A percentile compares a stretch with the other conserved stretches of the same genome.
phyloP scores from a whole-genome alignment of 2,797 vertebrate species.

The Antennarius maculatus region DNA sequence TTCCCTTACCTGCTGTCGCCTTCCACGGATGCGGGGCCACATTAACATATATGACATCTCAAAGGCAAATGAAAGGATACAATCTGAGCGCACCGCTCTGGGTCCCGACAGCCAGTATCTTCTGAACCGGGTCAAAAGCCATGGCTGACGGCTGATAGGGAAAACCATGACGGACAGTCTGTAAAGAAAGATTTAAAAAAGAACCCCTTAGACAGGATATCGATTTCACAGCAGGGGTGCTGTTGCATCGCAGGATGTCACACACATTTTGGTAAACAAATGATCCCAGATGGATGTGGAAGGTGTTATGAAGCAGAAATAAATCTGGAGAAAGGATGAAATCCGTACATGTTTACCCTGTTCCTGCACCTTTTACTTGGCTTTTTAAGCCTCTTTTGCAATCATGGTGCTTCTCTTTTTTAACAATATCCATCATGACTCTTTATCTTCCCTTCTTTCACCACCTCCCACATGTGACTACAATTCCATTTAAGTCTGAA shows the following conservation, averaged over 20 bases:
- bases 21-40: slow-evolving; percentile 25
- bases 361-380: slow-evolving; percentile 44
- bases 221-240: slow-evolving; percentile 58
- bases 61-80: slow-evolving; percentile 88
- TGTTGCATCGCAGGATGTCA: slow-evolving; percentile 57
- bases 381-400: slow-evolving; percentile 57
- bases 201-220: slow-evolving; percentile 36
- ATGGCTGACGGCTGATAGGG: slow-evolving; percentile 97
- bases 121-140: slow-evolving; percentile 99
- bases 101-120: slow-evolving; percentile 95
- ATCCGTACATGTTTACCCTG: slow-evolving; percentile 18
- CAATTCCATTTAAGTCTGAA: slow-evolving; percentile 62
- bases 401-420: slow-evolving; percentile 64
- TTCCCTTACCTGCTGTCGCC: slow-evolving; percentile 70
- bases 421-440: slow-evolving; percentile 17
- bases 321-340: slow-evolving; percentile 25
- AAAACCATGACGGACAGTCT: slow-evolving; percentile 99
- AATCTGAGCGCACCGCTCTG: slow-evolving; percentile 94
- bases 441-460: slow-evolving; percentile 57
- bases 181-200: slow-evolving; percentile 25
- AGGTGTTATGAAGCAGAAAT: slow-evolving; percentile 47
- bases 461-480: slow-evolving; percentile 67
- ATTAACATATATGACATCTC: slow-evolving; percentile 15
- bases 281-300: slow-evolving; percentile 45
- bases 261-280: slow-evolving; percentile 58